Evolutionary conservation across 2,797 vertebrate species (phyloP), one percentile per base, ranked within the genome.

Genomic region (Champsocephalus esox): DNA sequence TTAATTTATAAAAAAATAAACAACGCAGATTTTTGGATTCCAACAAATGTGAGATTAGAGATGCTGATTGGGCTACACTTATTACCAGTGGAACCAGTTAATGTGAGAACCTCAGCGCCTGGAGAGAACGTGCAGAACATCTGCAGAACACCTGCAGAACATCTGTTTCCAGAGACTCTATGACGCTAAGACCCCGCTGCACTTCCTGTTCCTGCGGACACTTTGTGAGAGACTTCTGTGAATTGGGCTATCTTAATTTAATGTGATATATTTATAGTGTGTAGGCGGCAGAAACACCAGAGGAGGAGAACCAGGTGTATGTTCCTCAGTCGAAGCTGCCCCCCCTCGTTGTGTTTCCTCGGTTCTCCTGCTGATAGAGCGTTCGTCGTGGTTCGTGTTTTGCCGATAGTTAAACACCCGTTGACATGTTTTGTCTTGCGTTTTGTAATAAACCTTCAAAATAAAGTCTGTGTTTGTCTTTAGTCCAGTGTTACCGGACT

Each of bases 361-460:
- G 65, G 75, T 86, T 80, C 84, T 81, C 78, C 88, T 82, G 79
- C 84, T 89, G 82, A 64, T 84, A 83, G 81, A 90, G 34, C 34
- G 87, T 89, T 90, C 70, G 83, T 92, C 90, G 91, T 89, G 91
- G 94, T 80, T 94, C 87, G 94, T 95, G 94, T 95, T 34, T 95
- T 92, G 88, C 87, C 82, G 84, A 90, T 93, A 93, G 94, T 91
- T 90, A 89, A 91, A 90, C 90, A 91, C 85, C 74, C 87, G 82
- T 91, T 90, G 85, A 90, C 84, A 86, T 93, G 88, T 92, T 92
- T 79, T 89, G 91, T 93, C 92, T 91, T 92, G 84, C 83, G 74
- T 93, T 95, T 95, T 95, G 87, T 94, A 95, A 94, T 95, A 95
- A 95, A 95, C 79, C 77, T 85, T 87, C 86, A 66, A 87, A 92